Conservation (phyloP, 2,888 invertebrate genomes). For the Pandemis corylana region DNA sequence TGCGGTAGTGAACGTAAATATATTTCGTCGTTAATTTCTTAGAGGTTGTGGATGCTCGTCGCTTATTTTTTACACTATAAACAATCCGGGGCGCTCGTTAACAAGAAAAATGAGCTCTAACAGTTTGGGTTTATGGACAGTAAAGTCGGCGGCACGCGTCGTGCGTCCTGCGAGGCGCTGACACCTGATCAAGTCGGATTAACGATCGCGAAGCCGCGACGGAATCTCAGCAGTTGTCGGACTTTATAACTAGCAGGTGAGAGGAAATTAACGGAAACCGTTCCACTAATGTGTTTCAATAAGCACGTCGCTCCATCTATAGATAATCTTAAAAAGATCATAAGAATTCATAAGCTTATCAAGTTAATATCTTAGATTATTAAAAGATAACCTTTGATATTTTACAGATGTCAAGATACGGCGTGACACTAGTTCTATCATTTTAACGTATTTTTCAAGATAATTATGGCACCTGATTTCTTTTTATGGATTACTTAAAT, state of each 20-base stretch:
- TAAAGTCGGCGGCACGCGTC: constrained; percentile 79
- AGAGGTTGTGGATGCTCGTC: constrained; percentile 65
- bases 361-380: not conserved
- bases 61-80: constrained; percentile 79
- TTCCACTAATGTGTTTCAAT: constrained; percentile 17
- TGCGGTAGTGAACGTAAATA: constrained; percentile 71
- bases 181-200: constrained; percentile 63
- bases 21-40: constrained; percentile 68
- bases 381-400: not conserved
- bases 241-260: constrained; percentile 50
- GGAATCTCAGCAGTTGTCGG: constrained; percentile 1
- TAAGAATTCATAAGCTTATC: constrained; percentile 4
- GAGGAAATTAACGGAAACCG: constrained; percentile 44
- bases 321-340: not conserved
- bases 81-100: constrained; percentile 79
- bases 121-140: constrained; percentile 79
- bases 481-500: no score
- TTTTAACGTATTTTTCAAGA: no score
- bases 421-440: no score
- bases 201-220: constrained; percentile 42
- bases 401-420: not conserved
- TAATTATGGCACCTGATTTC: no score
- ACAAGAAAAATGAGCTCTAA: constrained; percentile 84
- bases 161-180: constrained; percentile 63
- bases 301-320: constrained; percentile 3